phyloP scores from a whole-genome alignment of 1,140 invertebrate species.

The Spodoptera litura region DNA sequence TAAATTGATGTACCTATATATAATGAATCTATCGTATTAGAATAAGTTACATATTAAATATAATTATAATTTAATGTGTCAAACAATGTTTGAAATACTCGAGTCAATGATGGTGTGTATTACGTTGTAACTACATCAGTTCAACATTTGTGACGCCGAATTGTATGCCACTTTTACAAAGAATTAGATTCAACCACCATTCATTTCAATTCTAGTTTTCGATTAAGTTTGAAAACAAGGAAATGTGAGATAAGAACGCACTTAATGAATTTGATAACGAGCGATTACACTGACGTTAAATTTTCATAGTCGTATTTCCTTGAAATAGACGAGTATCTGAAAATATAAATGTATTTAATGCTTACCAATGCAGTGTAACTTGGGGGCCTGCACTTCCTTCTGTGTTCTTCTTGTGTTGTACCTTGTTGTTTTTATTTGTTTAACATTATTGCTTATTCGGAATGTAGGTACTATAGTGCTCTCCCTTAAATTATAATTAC shows the following conservation, averaged over 20 bases:
- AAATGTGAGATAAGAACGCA: slow-evolving; percentile 37
- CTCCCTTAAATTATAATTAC: not conserved
- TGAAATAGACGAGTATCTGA: not conserved
- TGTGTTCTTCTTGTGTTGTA: not conserved
- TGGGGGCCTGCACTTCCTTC: not conserved
- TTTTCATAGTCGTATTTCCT: slow-evolving; percentile 4
- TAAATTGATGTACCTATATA: not conserved
- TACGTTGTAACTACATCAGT: too few species aligned
- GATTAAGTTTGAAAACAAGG: slow-evolving; percentile 38
- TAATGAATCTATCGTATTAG: slow-evolving; percentile 36
- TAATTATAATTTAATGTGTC: slow-evolving; percentile 10
- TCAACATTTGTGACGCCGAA: too few species aligned
- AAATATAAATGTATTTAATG: not conserved
- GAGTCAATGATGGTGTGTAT: not conserved
- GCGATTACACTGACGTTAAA: slow-evolving; percentile 24
- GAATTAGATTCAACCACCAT: not conserved
- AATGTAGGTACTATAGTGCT: slow-evolving; percentile 46
- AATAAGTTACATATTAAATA: slow-evolving; percentile 11
- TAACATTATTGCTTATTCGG: slow-evolving; percentile 11
- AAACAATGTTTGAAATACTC: not conserved
- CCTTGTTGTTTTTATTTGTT: not conserved
- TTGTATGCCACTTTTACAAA: not conserved
- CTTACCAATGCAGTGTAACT: not conserved
- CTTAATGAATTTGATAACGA: slow-evolving; percentile 39
- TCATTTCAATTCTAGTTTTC: slow-evolving; percentile 9